phyloP scores from a whole-genome alignment of 2,888 invertebrate genomes.

The Synanthedon tipuliformis region DNA sequence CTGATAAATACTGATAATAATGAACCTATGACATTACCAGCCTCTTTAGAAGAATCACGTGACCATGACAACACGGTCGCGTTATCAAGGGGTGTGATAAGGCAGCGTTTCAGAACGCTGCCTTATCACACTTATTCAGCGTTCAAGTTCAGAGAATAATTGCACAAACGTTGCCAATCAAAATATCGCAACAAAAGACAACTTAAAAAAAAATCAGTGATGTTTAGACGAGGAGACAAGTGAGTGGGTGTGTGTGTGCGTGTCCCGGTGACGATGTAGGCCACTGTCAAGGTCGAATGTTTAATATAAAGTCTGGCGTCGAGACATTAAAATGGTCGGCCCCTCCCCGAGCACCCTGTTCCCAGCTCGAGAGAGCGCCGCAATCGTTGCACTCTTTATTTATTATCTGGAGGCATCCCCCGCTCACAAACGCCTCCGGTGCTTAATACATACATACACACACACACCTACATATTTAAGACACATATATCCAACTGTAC shows the following conservation, averaged over 20 bases:
- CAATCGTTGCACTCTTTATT: slow-evolving; percentile 70
- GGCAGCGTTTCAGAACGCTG: no score
- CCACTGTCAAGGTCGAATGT: slow-evolving; percentile 70
- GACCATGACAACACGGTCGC: no score
- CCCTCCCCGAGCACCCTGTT: slow-evolving; percentile 58
- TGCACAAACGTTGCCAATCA: no score
- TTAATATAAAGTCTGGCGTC: slow-evolving; percentile 70
- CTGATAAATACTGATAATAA: no score
- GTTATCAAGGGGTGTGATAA: no score
- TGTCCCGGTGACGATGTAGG: slow-evolving; percentile 67
- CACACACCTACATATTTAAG: slow-evolving; percentile 3
- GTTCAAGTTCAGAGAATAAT: no score
- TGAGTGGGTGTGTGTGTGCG: slow-evolving; percentile 43
- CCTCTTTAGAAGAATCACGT: no score
- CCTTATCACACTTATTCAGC: no score
- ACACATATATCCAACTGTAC: slow-evolving; percentile 1
- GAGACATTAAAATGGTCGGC: slow-evolving; percentile 70
- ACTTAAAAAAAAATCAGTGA: not conserved
- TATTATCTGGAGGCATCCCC: slow-evolving; percentile 62
- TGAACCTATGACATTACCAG: no score
- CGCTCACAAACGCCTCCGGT: slow-evolving; percentile 10
- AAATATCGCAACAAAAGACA: no score
- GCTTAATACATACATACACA: slow-evolving; percentile 3
- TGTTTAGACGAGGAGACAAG: slow-evolving; percentile 6
- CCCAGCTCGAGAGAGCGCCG: slow-evolving; percentile 51